Evolutionary conservation across 2,888 invertebrate species (phyloP).

Genomic region (Chesias legatella): DNA sequence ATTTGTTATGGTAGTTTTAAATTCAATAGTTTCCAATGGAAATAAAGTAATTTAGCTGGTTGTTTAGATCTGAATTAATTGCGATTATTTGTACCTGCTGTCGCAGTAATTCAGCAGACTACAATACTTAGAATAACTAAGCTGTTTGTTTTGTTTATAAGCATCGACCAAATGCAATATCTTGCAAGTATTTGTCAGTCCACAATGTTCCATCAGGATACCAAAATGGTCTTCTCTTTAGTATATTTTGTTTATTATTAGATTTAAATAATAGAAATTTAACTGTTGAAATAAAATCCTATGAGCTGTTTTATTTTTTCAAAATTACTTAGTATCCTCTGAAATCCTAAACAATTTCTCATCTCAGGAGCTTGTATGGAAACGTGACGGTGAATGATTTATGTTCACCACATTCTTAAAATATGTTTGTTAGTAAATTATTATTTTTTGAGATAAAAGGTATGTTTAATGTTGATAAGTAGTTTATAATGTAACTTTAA

Average conservation of each 20-base stretch:
- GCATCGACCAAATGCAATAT: slow-evolving; percentile 27
- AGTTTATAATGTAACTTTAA: slow-evolving; percentile 76
- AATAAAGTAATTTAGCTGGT: slow-evolving; percentile 42
- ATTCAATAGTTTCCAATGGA: slow-evolving; percentile 59
- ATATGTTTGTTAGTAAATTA: slow-evolving; percentile 77
- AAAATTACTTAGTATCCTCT: slow-evolving; percentile 6
- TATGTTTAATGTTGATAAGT: slow-evolving; percentile 75
- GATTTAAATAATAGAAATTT: slow-evolving; percentile 5
- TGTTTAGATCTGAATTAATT: slow-evolving; percentile 29
- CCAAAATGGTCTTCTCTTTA: slow-evolving; percentile 6
- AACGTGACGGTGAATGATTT: slow-evolving; percentile 20
- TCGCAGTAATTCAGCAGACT: neutral
- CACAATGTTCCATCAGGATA: slow-evolving; percentile 17
- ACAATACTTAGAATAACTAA: neutral
- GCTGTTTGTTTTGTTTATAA: slow-evolving; percentile 20
- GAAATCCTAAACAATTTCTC: too few species aligned
- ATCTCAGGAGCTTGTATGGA: slow-evolving; percentile 4
- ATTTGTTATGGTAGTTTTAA: slow-evolving; percentile 52
- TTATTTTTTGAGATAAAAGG: slow-evolving; percentile 78
- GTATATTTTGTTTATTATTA: slow-evolving; percentile 3
- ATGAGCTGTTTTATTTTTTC: neutral
- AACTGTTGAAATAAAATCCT: slow-evolving; percentile 8
- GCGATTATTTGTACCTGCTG: too few species aligned
- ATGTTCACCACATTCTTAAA: slow-evolving; percentile 19
- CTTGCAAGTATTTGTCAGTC: slow-evolving; percentile 17